Evolutionary conservation across 1,140 invertebrate species (phyloP).

Genomic region (Neuroterus valhalla): DNA sequence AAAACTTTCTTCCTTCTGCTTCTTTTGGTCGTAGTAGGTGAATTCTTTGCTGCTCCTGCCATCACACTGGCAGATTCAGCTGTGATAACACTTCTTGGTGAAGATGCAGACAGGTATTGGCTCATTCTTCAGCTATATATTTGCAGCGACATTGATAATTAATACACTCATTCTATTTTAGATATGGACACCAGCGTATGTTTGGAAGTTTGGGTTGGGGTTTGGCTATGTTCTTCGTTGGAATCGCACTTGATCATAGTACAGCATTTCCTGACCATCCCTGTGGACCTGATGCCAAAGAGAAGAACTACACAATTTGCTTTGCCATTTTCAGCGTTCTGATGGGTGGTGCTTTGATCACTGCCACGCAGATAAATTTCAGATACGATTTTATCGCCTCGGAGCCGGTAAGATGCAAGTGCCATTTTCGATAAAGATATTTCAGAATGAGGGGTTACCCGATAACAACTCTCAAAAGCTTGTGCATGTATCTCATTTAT

Average conservation of each 20-base stretch:
- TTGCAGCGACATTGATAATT: no score
- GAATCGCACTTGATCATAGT: slow-evolving; percentile 98
- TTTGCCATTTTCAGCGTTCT: slow-evolving; percentile 98
- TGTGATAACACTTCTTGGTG: slow-evolving; percentile 92
- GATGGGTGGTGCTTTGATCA: slow-evolving; percentile 95
- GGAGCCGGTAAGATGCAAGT: slow-evolving; percentile 59
- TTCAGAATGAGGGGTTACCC: no score
- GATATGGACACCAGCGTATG: slow-evolving; percentile 97
- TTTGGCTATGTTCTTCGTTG: slow-evolving; percentile 98
- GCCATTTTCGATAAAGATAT: no score
- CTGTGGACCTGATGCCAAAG: slow-evolving; percentile 89
- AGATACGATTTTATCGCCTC: slow-evolving; percentile 79
- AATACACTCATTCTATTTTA: slow-evolving; percentile 50
- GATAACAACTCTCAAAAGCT: no score
- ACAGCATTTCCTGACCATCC: slow-evolving; percentile 92
- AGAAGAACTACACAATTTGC: slow-evolving; percentile 99
- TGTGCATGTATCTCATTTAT: no score
- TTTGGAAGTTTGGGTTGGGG: slow-evolving; percentile 99
- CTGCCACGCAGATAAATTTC: slow-evolving; percentile 92
- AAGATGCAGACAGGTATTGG: slow-evolving; percentile 87
- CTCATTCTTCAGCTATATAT: not conserved
- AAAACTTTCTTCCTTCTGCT: slow-evolving; percentile 97
- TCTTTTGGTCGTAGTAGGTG: slow-evolving; percentile 94
- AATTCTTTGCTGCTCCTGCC: slow-evolving; percentile 98
- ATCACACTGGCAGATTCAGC: slow-evolving; percentile 97